Evolutionary conservation across 2,797 vertebrate genomes (phyloP), one percentile per base, ranked within the genome.

Genomic region (Pseudochaenichthys georgianus): DNA sequence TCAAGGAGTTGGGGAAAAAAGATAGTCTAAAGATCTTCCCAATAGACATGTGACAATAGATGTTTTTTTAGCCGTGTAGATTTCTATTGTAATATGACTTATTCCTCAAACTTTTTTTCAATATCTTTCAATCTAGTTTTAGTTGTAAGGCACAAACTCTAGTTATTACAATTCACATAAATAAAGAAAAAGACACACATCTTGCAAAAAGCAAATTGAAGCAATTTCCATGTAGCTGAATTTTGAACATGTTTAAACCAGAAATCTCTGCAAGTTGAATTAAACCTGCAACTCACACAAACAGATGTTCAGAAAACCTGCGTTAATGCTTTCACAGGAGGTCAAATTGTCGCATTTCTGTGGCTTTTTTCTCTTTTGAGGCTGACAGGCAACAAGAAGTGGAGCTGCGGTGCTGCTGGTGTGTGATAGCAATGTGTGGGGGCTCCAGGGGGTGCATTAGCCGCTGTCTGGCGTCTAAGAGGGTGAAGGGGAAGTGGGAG

Each of bases 401-500:
- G 69, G 73, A 81, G 80, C 65, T 82, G 79, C 64, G 75, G 68
- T 83, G 86, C 89, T 89, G 89, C 63, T 89, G 73, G 70, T 75
- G 75, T 88, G 88, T 84, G 91, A 90, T 92, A 90, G 89, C 70
- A 61, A 79, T 55, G 77, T 86, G 85, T 69, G 78, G 77, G 67
- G 81, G 81, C 64, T 86, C 83, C 66, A 50, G 75, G 82, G 80
- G 74, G 64, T 78, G 83, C 87, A 91, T 92, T 90, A 92, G 89
- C 83, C 54, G 72, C 86, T 93, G 91, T 90, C 88, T 92, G 87
- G 83, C 80, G 80, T 92, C 92, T 90, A 85, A 78, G 79, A 87
- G 89, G 84, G 83, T 86, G 85, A 90, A 67, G 85, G 85, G 86
- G 89, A 87, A 87, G 85, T 86, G 88, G 75, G 84, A 86, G 86